Percentiles rank a stretch among this genome's conserved stretches.
phyloP scores from a whole-genome alignment of 2,113 vertebrate genomes.

The Chaetura pelagica region DNA sequence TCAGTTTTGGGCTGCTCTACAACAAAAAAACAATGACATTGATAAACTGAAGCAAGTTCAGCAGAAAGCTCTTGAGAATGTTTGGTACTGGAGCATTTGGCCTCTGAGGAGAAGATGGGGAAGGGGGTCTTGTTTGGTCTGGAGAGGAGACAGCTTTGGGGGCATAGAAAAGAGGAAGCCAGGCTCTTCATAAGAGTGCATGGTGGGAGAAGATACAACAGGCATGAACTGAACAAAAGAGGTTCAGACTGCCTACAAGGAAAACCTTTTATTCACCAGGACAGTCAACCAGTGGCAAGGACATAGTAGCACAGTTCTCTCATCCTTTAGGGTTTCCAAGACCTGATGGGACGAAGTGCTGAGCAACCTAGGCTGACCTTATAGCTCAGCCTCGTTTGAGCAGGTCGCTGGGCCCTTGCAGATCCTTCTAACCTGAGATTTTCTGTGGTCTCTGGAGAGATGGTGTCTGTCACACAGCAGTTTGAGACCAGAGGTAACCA shows the following conservation, averaged over 20 bases:
- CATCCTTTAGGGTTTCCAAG: background rate
- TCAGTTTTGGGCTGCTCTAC: background rate
- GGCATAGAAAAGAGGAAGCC: fast-evolving
- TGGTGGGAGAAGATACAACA: background rate
- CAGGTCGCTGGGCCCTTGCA: background rate
- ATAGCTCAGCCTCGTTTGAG: background rate
- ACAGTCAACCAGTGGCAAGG: background rate
- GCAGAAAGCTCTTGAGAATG: background rate
- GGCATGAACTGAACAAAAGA: background rate
- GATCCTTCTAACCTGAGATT: background rate
- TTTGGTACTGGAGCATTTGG: background rate
- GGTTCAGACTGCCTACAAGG: background rate
- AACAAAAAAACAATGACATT: background rate
- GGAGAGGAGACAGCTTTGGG: background rate
- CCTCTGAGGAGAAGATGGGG: background rate
- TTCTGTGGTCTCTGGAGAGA: background rate
- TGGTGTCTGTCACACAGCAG: background rate
- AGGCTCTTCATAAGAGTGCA: background rate
- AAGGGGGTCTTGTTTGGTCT: background rate
- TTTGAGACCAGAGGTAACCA: background rate
- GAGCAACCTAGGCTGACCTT: background rate
- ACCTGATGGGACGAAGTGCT: background rate
- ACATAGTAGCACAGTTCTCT: background rate
- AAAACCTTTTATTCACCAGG: background rate
- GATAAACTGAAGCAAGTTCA: background rate